Percentiles rank a stretch among this genome's conserved stretches.
phyloP scores from a whole-genome alignment of 1,140 invertebrate genomes.

The Apocrypta bakeri region DNA sequence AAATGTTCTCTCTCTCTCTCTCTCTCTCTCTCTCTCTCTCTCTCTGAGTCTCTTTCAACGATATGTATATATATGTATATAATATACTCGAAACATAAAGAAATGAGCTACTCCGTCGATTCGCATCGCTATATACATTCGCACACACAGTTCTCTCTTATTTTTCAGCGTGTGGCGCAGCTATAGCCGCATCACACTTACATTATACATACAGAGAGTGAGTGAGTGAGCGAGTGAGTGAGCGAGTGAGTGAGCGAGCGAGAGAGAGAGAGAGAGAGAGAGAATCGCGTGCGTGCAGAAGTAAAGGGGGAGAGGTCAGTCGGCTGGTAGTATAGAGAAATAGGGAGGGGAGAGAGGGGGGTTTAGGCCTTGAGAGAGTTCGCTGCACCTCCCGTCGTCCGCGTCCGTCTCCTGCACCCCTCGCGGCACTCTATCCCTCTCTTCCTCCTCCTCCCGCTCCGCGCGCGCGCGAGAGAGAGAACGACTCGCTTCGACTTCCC shows the following conservation, averaged over 20 bases:
- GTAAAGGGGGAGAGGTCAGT: conserved; percentile 48
- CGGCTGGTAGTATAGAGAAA: conserved; percentile 24
- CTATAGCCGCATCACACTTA: neutral
- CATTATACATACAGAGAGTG: neutral
- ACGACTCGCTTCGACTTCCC: conserved; percentile 65
- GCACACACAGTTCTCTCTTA: too few relatives aligned
- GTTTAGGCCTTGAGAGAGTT: conserved; percentile 74
- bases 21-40: too few relatives aligned
- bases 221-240: neutral
- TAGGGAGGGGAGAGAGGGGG: conserved; percentile 21
- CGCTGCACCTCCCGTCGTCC: conserved; percentile 73
- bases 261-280: neutral
- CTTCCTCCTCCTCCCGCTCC: conserved; percentile 41
- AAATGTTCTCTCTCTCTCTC: too few relatives aligned
- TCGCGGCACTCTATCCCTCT: conserved; percentile 44
- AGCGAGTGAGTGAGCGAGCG: conserved; percentile 4
- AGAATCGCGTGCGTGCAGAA: conserved; percentile 22
- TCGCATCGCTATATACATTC: too few relatives aligned
- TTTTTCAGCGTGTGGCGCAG: too few relatives aligned
- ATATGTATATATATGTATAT: too few relatives aligned
- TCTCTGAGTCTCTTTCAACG: too few relatives aligned
- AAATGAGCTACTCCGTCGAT: conserved; percentile 36
- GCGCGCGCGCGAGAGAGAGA: conserved; percentile 32
- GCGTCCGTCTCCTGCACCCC: conserved; percentile 55
- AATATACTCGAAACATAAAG: neutral